Base-by-base conservation (phyloP, 2,113 vertebrate species). In the Tetraodon nigroviridis region DNA sequence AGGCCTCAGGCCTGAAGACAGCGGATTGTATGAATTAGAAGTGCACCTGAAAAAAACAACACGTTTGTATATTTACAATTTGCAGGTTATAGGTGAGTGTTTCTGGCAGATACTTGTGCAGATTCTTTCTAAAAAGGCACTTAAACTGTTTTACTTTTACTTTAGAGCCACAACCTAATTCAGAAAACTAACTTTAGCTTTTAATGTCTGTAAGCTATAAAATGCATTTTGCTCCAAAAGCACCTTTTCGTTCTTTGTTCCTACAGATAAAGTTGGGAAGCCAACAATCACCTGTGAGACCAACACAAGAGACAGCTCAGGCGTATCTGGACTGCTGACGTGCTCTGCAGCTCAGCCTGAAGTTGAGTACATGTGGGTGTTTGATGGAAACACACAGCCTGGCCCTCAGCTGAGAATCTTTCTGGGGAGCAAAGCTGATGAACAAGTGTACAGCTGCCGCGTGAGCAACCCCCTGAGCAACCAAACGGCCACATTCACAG, bases 21-120 rank as follows among this genome's bases (percentile, higher is more conserved):
- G 79, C 2, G 77, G 88, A 59, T 0, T 15, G 0, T 90, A 88
- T 65, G 69, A 61, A 2, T 1, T 84, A 72, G 73, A 86, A 17
- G 13, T 10, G 4, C 1, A 17, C 3, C 6, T 4, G 0, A 47
- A 67, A 0, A 42, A 51, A 0, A 0, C 0, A 0, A 0, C 65
- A 5, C 0, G 37, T 1, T 13, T 1, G 5, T 45, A 12, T 3
- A n/a, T n/a, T 0, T 70, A 57, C 66, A 2, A 27, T 19, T 13
- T 87, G 5, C 4, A 66, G 51, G 83, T 89, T 27, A 51, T 88
- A 29, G 88, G 88, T 89, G 63, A 67, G 86, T 73, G 37, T 7
- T 14, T 55, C 17, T 29, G 5, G 3, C 42, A 17, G 0, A 45
- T 45, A 15, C 7, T 22, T 17, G 16, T 4, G 4, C 50, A 51